Evolutionary conservation across 2,888 invertebrate species (phyloP).

Genomic region (Hemicrepidius hirtus): DNA sequence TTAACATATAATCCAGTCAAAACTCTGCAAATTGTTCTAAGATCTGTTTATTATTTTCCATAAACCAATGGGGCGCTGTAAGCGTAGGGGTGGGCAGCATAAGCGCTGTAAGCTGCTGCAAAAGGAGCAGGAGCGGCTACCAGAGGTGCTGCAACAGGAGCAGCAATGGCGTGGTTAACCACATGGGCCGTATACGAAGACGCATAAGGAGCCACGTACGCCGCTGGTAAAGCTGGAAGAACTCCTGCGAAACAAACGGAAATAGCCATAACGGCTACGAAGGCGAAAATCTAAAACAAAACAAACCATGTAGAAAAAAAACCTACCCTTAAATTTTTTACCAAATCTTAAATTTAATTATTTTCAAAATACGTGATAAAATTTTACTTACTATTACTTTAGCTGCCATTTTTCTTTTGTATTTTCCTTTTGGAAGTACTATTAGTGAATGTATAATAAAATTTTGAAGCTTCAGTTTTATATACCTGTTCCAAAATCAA

Average conservation of each 20-base stretch:
- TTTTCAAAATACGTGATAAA: no score
- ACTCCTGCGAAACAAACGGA: slow-evolving; percentile 65
- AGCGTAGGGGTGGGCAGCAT: slow-evolving; percentile 52
- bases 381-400: slow-evolving; percentile 55
- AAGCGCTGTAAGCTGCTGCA: slow-evolving; percentile 61
- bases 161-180: slow-evolving; percentile 84
- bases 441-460: slow-evolving; percentile 11
- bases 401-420: slow-evolving; percentile 49
- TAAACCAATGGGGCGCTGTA: slow-evolving; percentile 35
- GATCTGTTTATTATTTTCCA: slow-evolving; percentile 20
- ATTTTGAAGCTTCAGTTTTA: slow-evolving; percentile 5
- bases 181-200: slow-evolving; percentile 85
- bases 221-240: slow-evolving; percentile 71
- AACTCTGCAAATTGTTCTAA: not conserved
- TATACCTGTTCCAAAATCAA: not conserved
- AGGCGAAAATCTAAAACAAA: slow-evolving; percentile 40
- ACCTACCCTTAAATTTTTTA: no score
- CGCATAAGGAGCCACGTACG: slow-evolving; percentile 82
- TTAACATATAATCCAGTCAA: no score
- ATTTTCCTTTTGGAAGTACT: slow-evolving; percentile 12
- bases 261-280: slow-evolving; percentile 45
- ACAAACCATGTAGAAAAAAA: not conserved
- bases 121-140: slow-evolving; percentile 60
- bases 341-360: no score
- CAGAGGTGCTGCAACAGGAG: slow-evolving; percentile 74